Base-by-base conservation (phyloP, 2,888 invertebrate species). In the Ormyrus pomaceus region DNA sequence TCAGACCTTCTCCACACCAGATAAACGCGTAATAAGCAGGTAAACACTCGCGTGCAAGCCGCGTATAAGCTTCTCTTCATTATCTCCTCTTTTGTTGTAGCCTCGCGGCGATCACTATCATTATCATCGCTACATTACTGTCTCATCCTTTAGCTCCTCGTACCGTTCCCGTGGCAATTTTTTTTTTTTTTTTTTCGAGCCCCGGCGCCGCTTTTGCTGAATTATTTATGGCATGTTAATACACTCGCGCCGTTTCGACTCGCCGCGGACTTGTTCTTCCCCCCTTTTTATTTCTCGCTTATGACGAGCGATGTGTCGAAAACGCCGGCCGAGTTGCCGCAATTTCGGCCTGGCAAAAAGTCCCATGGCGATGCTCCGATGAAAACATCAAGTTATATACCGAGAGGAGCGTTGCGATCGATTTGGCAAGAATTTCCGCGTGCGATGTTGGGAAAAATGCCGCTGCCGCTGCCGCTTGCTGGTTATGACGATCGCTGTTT, bases 201-300 rank as follows among this genome's bases (percentile, higher is more conserved):
- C n/a, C 8, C 46, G n/a, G 56, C 46, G 45, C 13, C 0, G 51
- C 19, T 10, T 7, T 77, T 55, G 45, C 66, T 71, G 71, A 65
- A 72, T 77, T 66, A 77, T 77, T 77, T 71, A 77, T 72, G 65
- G 59, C 66, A 59, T 65, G 77, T 66, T 71, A 66, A 72, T 72
- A 61, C 34, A 13, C 34, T 34, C 6, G 13, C 51, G 53, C 71
- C 50, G 65, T 59, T 61, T 77, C 77, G 59, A 65, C 72, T 58
- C 58, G 71, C 45, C 55, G 59, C 55, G 59, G 66, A 62, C 58
- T 77, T 75, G 55, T 61, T 48, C 10, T 11, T 10, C 11, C 34
- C 9, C 11, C 34, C 9, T 59, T 58, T 71, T 61, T 55, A 2
- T 58, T 11, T 65, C 50, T 56, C 64, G 19, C 50, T 56, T 65